Conservation (phyloP, 2,113 vertebrate genomes). For the Brienomyrus brachyistius region DNA sequence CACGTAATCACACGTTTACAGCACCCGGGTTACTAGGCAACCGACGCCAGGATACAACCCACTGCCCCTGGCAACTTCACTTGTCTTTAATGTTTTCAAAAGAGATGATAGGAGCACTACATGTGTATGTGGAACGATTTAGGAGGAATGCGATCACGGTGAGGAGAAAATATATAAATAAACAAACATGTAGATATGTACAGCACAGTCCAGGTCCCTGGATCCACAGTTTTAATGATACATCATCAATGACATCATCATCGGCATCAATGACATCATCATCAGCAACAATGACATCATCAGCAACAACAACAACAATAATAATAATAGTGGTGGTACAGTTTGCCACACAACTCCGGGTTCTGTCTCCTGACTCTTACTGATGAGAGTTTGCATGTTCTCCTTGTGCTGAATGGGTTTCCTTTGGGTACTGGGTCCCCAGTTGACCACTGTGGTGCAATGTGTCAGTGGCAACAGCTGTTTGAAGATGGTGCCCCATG, state of each 20-base stretch:
- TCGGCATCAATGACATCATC: too few species aligned
- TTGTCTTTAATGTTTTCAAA: conserved; percentile 39
- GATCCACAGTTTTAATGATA: not conserved
- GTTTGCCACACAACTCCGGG: not conserved
- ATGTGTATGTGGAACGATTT: conserved; percentile 33
- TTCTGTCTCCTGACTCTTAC: not conserved
- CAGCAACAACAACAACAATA: not conserved
- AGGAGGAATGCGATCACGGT: not conserved
- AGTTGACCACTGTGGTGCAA: not conserved
- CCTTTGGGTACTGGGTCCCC: not conserved
- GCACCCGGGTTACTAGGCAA: conserved; percentile 44
- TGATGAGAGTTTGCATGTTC: not conserved
- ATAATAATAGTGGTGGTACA: not conserved
- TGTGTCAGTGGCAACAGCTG: not conserved
- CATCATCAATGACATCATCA: not conserved
- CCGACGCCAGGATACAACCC: conserved; percentile 30
- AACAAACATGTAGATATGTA: not conserved
- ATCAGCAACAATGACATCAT: not conserved
- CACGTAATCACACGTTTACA: conserved; percentile 45
- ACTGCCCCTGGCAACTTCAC: conserved; percentile 40
- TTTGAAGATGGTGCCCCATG: not conserved
- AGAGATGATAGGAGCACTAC: conserved; percentile 18
- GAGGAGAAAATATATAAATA: not conserved
- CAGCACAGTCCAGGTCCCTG: not conserved
- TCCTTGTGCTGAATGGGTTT: not conserved